Evolutionary conservation across 2,113 vertebrate species (phyloP).

Genomic region (Megaceryle maxima): DNA sequence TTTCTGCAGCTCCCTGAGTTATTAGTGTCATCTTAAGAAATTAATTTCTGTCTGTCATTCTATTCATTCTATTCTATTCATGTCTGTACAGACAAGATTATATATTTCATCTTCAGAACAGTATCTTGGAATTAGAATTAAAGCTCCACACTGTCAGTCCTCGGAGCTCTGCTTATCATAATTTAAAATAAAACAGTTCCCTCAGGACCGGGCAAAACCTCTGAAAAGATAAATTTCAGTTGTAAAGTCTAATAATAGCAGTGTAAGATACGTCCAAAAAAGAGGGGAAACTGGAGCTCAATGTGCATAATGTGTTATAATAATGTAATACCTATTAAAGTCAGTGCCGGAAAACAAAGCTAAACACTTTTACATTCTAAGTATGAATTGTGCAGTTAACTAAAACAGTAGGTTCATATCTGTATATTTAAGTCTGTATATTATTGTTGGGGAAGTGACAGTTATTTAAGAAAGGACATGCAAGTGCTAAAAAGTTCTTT

Average conservation of each 20-base stretch:
- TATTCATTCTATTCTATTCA: no score
- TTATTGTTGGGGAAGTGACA: neutral
- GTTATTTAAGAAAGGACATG: neutral
- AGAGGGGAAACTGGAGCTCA: neutral
- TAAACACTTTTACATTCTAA: neutral
- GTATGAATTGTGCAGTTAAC: neutral
- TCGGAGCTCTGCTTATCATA: neutral
- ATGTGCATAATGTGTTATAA: neutral
- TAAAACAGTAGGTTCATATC: neutral
- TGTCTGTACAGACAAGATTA: neutral
- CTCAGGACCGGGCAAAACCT: neutral
- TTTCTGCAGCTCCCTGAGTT: neutral
- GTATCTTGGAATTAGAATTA: neutral
- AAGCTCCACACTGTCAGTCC: neutral
- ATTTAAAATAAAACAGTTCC: conserved; percentile 21
- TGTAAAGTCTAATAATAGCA: conserved; percentile 39
- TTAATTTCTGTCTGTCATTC: neutral
- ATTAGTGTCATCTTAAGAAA: neutral
- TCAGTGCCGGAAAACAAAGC: neutral
- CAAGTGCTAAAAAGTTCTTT: neutral
- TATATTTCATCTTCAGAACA: neutral
- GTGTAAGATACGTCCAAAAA: neutral
- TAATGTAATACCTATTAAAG: neutral
- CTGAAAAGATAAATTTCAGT: conserved; percentile 37
- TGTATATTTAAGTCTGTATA: neutral